Base-by-base conservation (phyloP, 2,797 vertebrate genomes). In the Neosilurus hyrtlii region DNA sequence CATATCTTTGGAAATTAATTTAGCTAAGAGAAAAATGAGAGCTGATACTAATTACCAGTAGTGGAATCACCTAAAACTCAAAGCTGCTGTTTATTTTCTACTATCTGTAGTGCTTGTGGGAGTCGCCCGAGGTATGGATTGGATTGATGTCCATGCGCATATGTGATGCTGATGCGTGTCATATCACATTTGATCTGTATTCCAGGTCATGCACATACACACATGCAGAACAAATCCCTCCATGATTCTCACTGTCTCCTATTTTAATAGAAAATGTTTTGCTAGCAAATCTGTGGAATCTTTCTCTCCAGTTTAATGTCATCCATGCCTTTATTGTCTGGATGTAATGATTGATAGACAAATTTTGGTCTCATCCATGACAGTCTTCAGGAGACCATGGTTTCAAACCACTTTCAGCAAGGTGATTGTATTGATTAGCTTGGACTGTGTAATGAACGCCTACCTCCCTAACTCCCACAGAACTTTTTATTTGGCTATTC, bases 351-450 rank as follows among this genome's bases (percentile, higher is more conserved):
- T 82, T 37, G 59, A 24, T 85, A 67, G 49, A 18, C 75, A 26
- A 24, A 80, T 63, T 73, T 57, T 16, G n/a, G 63, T 84, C 49
- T 52, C n/a, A 61, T 67, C 37, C 68, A 56, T 79, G 77, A 76
- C 67, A 80, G 71, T 66, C 54, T 80, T 52, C 82, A 57, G 77
- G 52, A 12, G 75, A 82, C 67, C 72, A 63, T 80, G 35, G 51
- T 61, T 15, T 49, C 63, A 43, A 68, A 62, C 67, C 52, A 49
- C 43, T 57, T 68, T 68, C 63, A 68, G 71, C 70, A 84, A 88
- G 81, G 68, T 67, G 37, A 86, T 68, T 79, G 35, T 52, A 86
- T 84, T 54, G 70, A 86, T 88, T 77, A 79, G 77, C 35, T 75
- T 63, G 15, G 71, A 57, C 52, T 74, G 52, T 63, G 26, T 43